Evolutionary conservation across 1,140 invertebrate genomes (phyloP), one percentile per base, ranked within the genome.

Genomic region (Lucilia cuprina): DNA sequence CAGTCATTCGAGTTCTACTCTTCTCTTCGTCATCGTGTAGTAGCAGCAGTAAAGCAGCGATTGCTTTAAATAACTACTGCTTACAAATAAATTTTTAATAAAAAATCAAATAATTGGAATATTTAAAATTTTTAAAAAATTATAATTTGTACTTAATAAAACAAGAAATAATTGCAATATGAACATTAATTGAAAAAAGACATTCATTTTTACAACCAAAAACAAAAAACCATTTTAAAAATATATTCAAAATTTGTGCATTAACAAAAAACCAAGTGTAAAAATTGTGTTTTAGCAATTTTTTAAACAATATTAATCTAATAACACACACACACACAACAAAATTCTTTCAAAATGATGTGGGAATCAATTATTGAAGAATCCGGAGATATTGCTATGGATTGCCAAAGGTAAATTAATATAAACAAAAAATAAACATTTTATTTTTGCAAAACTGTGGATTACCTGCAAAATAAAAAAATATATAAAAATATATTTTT

Each of bases 271-370:
- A 9, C 82, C 17, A 85, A 86, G 80, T 86, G 83, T 65, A 83
- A 80, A 87, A 88, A 90, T 90, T 90, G 89, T 90, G 89, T 88
- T 89, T 87, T 88, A 90, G 86, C 89, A 90, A 90, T 89, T 90
- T 35, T 19, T 19, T 70, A 19, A 30, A 80, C 21, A 80, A 80
- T 50, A 34, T 83, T n/a, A 84, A 83, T 50, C 30, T 60, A 77
- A 84, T 49, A 86, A 85, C 83, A 84, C 25, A 83, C 30, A 82
- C n/a, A n/a, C n/a, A n/a, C n/a, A n/a, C n/a, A n/a, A n/a, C 55
- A 84, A 83, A 12, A 83, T 70, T 84, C 13, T 75, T 82, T 77
- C 87, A 90, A 90, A 88, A 90, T 90, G 89, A 77, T 89, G 85
- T 90, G 89, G 89, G 89, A 90, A 88, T 85, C 88, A 65, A 90